phyloP scores from a whole-genome alignment of 1,140 invertebrate genomes.

The Drosophila pseudoobscura region DNA sequence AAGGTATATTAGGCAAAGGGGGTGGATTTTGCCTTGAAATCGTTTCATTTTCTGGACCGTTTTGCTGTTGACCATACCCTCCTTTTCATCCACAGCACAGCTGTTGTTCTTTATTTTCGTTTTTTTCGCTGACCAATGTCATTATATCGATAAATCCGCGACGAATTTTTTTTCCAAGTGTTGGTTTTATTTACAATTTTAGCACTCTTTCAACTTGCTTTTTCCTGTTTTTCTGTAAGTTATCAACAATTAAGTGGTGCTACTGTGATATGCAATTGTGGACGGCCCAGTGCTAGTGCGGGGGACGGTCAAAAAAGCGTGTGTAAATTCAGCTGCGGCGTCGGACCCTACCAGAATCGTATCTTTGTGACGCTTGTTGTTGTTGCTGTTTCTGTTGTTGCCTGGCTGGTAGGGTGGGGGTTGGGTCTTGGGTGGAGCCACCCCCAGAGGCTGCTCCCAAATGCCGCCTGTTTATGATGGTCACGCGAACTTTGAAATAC shows the following conservation, averaged over 20 bases:
- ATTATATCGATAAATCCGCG: slow-evolving; percentile 26
- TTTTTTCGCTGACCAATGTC: too few species aligned
- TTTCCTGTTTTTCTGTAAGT: slow-evolving; percentile 67
- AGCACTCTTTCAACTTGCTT: slow-evolving; percentile 54
- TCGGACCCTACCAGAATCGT: slow-evolving; percentile 17
- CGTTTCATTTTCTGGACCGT: too few species aligned
- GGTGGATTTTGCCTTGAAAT: too few species aligned
- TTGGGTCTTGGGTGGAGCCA: slow-evolving; percentile 45
- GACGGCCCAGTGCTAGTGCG: slow-evolving; percentile 19
- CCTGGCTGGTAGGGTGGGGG: slow-evolving; percentile 26
- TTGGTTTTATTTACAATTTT: slow-evolving; percentile 75
- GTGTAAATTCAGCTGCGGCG: slow-evolving; percentile 64
- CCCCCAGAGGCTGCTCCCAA: slow-evolving; percentile 9
- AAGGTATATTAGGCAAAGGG: not conserved
- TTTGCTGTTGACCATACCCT: too few species aligned
- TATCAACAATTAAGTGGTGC: slow-evolving; percentile 47
- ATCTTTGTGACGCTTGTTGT: slow-evolving; percentile 11
- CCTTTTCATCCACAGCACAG: too few species aligned
- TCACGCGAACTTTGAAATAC: slow-evolving; percentile 64
- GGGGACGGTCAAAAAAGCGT: slow-evolving; percentile 35
- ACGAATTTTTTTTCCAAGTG: slow-evolving; percentile 61
- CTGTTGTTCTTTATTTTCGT: not conserved
- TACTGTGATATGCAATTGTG: not conserved
- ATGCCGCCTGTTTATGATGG: slow-evolving; percentile 45
- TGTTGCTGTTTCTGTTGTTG: slow-evolving; percentile 47